Evolutionary conservation across 2,888 invertebrate genomes (phyloP), one percentile per base, ranked within the genome.

Genomic region (Mythimna impura): DNA sequence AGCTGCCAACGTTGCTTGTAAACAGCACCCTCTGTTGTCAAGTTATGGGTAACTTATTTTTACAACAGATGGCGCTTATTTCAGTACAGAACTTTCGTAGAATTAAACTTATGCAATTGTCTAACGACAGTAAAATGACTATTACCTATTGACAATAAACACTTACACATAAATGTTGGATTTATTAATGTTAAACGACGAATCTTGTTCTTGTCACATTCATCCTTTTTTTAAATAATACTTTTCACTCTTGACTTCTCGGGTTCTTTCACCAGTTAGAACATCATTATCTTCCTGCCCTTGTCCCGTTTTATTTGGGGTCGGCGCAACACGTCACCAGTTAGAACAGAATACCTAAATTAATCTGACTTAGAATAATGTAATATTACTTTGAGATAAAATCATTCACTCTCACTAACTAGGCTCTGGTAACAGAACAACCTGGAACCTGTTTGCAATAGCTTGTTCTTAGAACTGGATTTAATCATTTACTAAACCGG

Each of bases 11-110:
- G 0, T 54, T 5, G 14, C 10, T 50, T 14, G 10, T 12, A 30
- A 61, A 61, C 54, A 54, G 14, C 47, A 54, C 54, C 74, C 47
- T 54, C 75, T 74, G 20, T 67, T 43, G 20, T 68, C 30, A 3
- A 3, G 8, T 54, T 20, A 20, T 12, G 2, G 9, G 3, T n/a
- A 17, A 17, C 40, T n/a, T 43, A 12, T 25, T 69, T 58, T 5
- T 14, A 52, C 12, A n/a, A 76, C 17, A 76, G 69, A 63, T 20
- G 62, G 62, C 69, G 47, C 68, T 55, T 57, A 22, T 20, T 50
- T 36, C 5, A 68, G 17, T 40, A 2, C 30, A 30, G 30, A 0
- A 25, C 9, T 14, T 9, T 22, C 12, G 3, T 9, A 20, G 20
- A 7, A 47, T 36, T 17, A 8, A 30, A 30, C 30, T 57, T 30